Base-by-base conservation (phyloP, 2,113 vertebrate genomes). In the Corvus cornix region DNA sequence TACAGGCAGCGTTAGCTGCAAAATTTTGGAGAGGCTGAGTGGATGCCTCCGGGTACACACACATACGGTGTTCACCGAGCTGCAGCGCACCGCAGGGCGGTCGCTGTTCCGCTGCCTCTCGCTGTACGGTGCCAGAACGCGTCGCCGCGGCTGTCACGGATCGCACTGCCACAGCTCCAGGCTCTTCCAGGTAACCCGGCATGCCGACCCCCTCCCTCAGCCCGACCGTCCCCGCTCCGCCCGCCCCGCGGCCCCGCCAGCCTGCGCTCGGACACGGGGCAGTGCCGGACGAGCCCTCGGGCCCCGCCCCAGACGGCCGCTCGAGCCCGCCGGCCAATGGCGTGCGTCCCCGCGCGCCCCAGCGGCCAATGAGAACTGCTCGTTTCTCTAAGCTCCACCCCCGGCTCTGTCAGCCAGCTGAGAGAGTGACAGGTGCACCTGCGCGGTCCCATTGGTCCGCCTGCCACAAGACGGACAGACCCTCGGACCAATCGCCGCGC, bases 401-500 rank as follows among this genome's bases (percentile, higher is more conserved):
- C 6, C 9, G 4, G 21, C 2, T 2, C 30, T 2, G 10, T 22
- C 21, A 16, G 48, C 69, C 51, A 8, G 51, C 35, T 4, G 37
- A 28, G 17, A 22, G 76, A 63, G 37, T 27, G 79, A 52, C 76
- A 64, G 53, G 59, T 63, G 49, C 59, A 41, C 27, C 27, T 3
- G 7, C 21, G 2, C 27, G 0, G 9, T 8, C 10, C 43, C 23
- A 87, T 63, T 86, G 67, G 58, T 2, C 30, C 6, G 5, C 11
- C 5, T 1, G 1, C 14, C 20, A 1, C 2, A 2, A 13, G 68
- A 75, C 27, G 33, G 84, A 30, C 79, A n/a, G 31, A 7, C 4
- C 0, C 2, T 1, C 1, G 0, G 5, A 1, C 94, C 91, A 92
- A 17, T 92, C 46, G 6, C 0, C 13, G 5, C 5, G 7, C 4